These are phyloP conservation scores for Mycetomoellerius zeteki DNA, from an alignment of 1,140 invertebrate genomes.

Conservation along the genomic window DNA sequence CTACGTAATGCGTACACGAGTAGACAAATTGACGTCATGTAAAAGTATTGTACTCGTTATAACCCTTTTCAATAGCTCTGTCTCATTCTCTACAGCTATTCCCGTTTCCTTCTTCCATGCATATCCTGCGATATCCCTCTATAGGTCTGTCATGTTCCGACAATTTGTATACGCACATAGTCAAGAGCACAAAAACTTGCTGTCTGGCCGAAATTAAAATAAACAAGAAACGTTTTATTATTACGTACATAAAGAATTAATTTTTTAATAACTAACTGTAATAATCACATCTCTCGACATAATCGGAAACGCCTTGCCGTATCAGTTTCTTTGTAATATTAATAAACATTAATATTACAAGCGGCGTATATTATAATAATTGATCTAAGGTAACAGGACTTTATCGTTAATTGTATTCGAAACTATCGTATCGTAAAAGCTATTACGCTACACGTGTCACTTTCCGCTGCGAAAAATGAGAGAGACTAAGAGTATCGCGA, in stretches of 20 bases:
- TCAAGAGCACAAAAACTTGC: conserved; percentile 29
- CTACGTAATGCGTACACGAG: conserved; percentile 16
- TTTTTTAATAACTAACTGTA: conserved; percentile 8
- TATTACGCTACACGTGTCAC: conserved; percentile 20
- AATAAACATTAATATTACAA: background rate
- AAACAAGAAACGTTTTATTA: background rate
- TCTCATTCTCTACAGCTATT: background rate
- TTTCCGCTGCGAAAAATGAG: conserved; percentile 29
- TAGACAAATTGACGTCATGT: conserved; percentile 52
- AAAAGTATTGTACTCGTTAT: conserved; percentile 64
- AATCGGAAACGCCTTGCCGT: background rate
- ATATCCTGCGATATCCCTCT: conserved; percentile 5
- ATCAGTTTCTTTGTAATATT: background rate
- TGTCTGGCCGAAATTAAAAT: conserved; percentile 4
- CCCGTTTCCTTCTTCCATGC: background rate
- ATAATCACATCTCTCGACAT: background rate
- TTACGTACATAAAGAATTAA: background rate
- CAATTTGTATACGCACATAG: conserved; percentile 27
- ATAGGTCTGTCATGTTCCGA: conserved; percentile 36
- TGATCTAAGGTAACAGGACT: background rate
- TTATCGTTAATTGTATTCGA: conserved; percentile 28
- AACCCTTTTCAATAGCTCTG: conserved; percentile 63
- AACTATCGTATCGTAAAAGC: conserved; percentile 34
- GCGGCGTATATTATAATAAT: background rate
- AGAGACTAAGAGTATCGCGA: conserved; percentile 26